Evolutionary conservation across 1,140 invertebrate species (phyloP).

Genomic region (Drosophila murphyi): DNA sequence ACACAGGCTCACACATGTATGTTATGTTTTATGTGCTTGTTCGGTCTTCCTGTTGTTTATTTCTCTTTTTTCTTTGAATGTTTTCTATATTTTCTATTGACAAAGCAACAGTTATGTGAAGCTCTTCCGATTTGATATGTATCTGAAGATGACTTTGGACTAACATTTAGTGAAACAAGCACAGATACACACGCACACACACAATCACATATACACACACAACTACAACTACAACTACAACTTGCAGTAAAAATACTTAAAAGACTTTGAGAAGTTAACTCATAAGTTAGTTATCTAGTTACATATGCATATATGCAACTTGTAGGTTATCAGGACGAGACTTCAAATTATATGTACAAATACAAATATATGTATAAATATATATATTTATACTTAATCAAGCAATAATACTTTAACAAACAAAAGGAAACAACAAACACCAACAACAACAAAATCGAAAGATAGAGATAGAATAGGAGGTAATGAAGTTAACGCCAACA

Average conservation of each 20-base stretch:
- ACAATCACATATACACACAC: conserved; percentile 5
- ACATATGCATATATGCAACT: background rate
- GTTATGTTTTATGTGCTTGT: conserved; percentile 6
- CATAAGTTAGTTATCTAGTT: conserved; percentile 17
- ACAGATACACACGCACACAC: background rate
- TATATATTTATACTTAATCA: conserved; percentile 12
- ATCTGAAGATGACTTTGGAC: background rate
- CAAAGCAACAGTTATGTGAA: background rate
- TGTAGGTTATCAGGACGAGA: conserved; percentile 14
- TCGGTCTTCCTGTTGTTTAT: background rate
- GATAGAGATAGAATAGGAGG: conserved; percentile 11
- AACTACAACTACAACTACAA: conserved; percentile 3
- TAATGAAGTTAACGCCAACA: conserved; percentile 37
- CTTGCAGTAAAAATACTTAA: conserved; percentile 5
- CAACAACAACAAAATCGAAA: conserved; percentile 28
- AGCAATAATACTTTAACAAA: conserved; percentile 30
- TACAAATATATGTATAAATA: conserved; percentile 11
- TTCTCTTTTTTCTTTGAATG: background rate
- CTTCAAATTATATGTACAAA: conserved; percentile 11
- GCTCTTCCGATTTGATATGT: background rate
- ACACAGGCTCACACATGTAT: background rate
- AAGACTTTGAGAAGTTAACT: conserved; percentile 7
- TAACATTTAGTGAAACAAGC: background rate
- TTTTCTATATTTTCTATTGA: background rate
- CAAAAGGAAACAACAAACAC: conserved; percentile 24